Evolutionary conservation across 2,888 invertebrate species (phyloP), one percentile per base, ranked within the genome.

Genomic region (Leucozona laternaria): DNA sequence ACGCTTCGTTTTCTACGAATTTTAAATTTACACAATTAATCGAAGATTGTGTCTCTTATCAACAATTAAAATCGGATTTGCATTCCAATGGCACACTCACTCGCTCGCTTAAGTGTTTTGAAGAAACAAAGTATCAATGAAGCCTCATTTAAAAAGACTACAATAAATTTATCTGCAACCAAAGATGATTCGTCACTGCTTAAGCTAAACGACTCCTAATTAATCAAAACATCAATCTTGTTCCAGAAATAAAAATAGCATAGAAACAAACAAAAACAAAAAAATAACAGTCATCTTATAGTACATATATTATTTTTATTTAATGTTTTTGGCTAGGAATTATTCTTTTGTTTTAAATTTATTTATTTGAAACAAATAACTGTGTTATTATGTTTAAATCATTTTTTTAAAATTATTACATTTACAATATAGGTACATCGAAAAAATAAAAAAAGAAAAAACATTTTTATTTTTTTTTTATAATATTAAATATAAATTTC

Each of bases 351-450:
- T 57, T 57, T 57, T 20, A 57, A 34, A 57, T 31, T 57, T 57
- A 57, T 92, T 92, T 92, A 92, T 92, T 92, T 92, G 89, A 92
- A 92, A 91, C 92, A 92, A 92, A 92, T 92, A 92, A 92, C 91
- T 91, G 91, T 80, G 85, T 85, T 85, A 80, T 81, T 68, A 53
- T 77, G 77, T 71, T 25, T 68, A 4, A 57, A 60, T 79, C 73
- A 82, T 31, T 48, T 31, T 48, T 66, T 66, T 66, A 66, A 66
- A 48, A 80, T 88, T 71, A 88, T 88, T 89, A 88, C 83, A 84
- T 87, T 89, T 89, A 87, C 89, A 89, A 53, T 89, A 81, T 86
- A 86, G 86, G 86, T 86, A 86, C 86, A 86, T 86, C 86, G 86
- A 90, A 89, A 90, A 88, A 89, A 90, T 81, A 82, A 86, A 80